Evolutionary conservation across 2,888 invertebrate genomes (phyloP).

Genomic region (Eristalis arbustorum): DNA sequence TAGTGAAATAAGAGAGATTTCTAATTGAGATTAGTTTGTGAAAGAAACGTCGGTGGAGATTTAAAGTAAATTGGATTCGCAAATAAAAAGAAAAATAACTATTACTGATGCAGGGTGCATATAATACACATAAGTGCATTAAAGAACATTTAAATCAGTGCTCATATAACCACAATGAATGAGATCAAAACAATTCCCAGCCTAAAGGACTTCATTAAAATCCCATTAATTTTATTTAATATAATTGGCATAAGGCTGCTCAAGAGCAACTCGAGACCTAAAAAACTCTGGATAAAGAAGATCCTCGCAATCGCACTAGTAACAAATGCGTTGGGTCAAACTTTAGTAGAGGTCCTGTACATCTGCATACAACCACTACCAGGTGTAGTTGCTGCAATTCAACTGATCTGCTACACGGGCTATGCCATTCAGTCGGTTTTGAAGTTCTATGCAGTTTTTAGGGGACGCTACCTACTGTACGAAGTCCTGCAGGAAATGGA

Average conservation of each 20-base stretch:
- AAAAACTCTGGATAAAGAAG: neutral
- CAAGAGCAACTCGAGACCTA: slow-evolving; percentile 16
- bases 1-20: no score
- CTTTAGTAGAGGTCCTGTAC: neutral
- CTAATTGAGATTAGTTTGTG: no score
- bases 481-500: slow-evolving; percentile 48
- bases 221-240: slow-evolving; percentile 28
- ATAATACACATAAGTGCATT: no score
- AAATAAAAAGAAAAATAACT: no score
- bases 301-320: neutral
- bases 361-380: slow-evolving; percentile 1
- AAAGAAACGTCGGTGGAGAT: no score
- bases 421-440: slow-evolving; percentile 36
- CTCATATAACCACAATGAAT: slow-evolving; percentile 9
- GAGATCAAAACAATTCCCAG: neutral
- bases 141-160: no score
- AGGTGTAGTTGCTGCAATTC: slow-evolving; percentile 24
- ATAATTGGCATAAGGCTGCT: slow-evolving; percentile 38
- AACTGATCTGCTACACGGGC: slow-evolving; percentile 33
- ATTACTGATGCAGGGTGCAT: no score
- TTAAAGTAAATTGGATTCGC: no score
- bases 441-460: slow-evolving; percentile 41
- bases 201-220: slow-evolving; percentile 50
- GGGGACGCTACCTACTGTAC: slow-evolving; percentile 36
- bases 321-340: neutral